A percentile compares a stretch with the other conserved stretches of the same genome.
phyloP scores from a whole-genome alignment of 2,888 invertebrate genomes.

The Polylopha cassiicola region DNA sequence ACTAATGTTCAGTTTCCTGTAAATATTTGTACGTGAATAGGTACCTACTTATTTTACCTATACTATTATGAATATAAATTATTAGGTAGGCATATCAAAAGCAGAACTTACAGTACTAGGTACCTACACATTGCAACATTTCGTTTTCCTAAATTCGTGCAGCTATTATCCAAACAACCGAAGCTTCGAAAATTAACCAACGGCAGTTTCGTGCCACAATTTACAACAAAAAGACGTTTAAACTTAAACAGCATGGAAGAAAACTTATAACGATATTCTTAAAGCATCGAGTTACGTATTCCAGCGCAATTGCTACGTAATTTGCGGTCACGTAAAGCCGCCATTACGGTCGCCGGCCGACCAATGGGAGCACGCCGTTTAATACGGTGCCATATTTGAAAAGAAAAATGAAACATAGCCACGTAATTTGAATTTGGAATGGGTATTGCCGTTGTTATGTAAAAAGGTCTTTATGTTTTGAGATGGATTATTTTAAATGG shows the following conservation, averaged over 20 bases:
- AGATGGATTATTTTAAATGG: too few relatives aligned
- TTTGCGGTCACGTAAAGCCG: conserved; percentile 73
- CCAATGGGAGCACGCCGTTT: conserved; percentile 65
- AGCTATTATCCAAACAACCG: conserved; percentile 13
- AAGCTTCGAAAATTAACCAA: conserved; percentile 8
- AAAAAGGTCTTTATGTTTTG: conserved; percentile 15
- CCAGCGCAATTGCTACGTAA: conserved; percentile 59
- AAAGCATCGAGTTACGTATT: conserved; percentile 45
- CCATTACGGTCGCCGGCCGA: conserved; percentile 56
- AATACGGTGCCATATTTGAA: conserved; percentile 67
- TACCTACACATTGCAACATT: too few relatives aligned
- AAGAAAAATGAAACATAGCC: conserved; percentile 42
- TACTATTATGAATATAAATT: too few relatives aligned
- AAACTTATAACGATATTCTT: conserved; percentile 31
- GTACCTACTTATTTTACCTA: too few relatives aligned
- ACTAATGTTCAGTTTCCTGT: too few relatives aligned
- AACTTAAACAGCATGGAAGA: conserved; percentile 25
- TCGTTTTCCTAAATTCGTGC: conserved; percentile 19
- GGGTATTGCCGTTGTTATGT: conserved; percentile 23
- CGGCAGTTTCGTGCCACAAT: conserved; percentile 23
- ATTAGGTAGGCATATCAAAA: too few relatives aligned
- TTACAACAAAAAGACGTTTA: conserved; percentile 19
- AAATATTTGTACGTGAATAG: too few relatives aligned
- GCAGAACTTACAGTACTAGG: too few relatives aligned
- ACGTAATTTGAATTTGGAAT: conserved; percentile 44